Evolutionary conservation across 1,140 invertebrate genomes (phyloP), one percentile per base, ranked within the genome.

Genomic region (Bombyx mandarina): DNA sequence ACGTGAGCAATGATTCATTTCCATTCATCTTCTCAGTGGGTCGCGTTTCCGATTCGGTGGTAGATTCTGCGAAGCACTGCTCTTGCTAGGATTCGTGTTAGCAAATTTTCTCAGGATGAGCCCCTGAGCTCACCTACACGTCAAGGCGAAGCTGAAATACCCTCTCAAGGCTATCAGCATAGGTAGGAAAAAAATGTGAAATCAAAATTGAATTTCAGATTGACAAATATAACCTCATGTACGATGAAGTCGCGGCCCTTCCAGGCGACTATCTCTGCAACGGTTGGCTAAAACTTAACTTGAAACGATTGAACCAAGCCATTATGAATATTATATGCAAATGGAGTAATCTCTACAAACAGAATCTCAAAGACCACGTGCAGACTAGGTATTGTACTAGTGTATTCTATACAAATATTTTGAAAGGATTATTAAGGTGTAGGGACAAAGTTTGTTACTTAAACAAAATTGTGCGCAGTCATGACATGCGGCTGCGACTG

Each of bases 321-420:
- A 89, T 96, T 6, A 90, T 96, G 67, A 93, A 93, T 66, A 91
- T 91, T 52, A 90, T 95, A 53, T 93, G 93, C 70, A 92, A 93
- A 63, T 96, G 95, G 94, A 91, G 92, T 52, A 91, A 92, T 65
- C 88, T 94, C 64, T 93, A 94, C 69, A 96, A 96, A 70, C 90
- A 92, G 58, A 90, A 96, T 86, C 80, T 96, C 2, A 90, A 93
- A 60, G 89, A 95, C 62, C 89, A 91, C 67, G 93, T 95, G 0
- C 91, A 91, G 48, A 91, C 71, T 0, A 89, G 84, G 89, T 88
- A 69, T 54, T 60, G 67, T 67, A 35, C 26, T 35, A 35, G 26
- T 35, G 26, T 35, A 35, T 35, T 35, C 26, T 35, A 35, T 35
- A 35, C 26, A 35, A 35, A 35, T 35, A 35, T 35, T 5, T 35